Evolutionary conservation across 2,113 vertebrate species (phyloP).

Genomic region (Chiloscyllium plagiosum): DNA sequence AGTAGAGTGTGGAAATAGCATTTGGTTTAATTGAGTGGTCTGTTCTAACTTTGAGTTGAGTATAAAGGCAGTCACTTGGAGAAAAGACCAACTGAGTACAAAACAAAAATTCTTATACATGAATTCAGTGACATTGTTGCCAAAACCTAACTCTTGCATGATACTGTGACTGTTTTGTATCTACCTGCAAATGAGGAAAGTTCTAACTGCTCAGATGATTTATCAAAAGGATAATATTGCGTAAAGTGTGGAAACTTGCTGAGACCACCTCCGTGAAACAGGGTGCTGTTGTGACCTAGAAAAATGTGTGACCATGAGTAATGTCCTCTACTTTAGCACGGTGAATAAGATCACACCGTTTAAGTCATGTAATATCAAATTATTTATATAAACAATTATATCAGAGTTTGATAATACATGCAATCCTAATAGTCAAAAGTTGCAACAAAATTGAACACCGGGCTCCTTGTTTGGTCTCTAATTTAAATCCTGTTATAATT

Average conservation of each 20-base stretch:
- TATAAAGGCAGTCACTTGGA: constrained; percentile 5
- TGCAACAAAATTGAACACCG: neutral
- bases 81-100: neutral
- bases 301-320: neutral
- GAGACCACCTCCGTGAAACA: neutral
- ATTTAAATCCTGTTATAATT: neutral
- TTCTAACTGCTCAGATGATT: constrained; percentile 6
- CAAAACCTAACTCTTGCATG: neutral
- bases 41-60: constrained; percentile 20
- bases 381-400: neutral
- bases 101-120: constrained; percentile 9
- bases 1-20: neutral
- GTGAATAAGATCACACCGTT: neutral
- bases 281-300: neutral
- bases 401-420: neutral
- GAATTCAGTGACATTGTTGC: neutral
- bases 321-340: neutral
- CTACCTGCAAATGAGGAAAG: constrained; percentile 19
- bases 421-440: neutral
- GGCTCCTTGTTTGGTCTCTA: neutral
- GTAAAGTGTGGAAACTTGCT: neutral
- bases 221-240: neutral
- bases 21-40: neutral
- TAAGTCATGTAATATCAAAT: neutral
- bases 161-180: neutral